These are phyloP conservation scores for Patagioenas fasciata DNA, from an alignment of 2,113 vertebrate species.

Conservation along the genomic window DNA sequence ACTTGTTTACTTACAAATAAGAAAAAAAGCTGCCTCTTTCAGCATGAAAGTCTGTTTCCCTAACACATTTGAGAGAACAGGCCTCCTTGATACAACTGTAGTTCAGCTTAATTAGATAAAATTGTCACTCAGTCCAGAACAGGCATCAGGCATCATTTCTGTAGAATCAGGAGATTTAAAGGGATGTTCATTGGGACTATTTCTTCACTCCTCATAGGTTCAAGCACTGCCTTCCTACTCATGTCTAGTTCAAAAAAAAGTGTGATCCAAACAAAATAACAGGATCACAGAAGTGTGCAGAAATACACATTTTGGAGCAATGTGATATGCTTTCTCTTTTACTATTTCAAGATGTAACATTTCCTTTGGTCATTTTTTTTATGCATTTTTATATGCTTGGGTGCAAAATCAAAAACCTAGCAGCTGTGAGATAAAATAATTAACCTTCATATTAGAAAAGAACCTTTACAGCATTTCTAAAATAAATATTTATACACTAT, in stretches of 20 bases:
- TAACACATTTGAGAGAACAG: not conserved
- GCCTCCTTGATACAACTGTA: not conserved
- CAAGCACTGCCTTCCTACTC: not conserved
- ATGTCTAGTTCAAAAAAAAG: not conserved
- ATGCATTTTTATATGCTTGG: not conserved
- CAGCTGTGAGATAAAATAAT: not conserved
- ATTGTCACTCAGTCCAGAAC: not conserved
- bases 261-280: not conserved
- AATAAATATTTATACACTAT: not conserved
- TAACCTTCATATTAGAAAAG: not conserved
- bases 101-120: not conserved
- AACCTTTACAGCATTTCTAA: not conserved
- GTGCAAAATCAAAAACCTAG: not conserved
- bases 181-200: not conserved
- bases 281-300: not conserved
- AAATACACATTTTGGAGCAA: not conserved
- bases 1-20: not conserved
- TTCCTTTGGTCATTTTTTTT: slow-evolving; percentile 1
- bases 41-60: not conserved
- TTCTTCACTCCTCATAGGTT: not conserved
- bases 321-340: not conserved
- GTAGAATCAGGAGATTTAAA: not conserved
- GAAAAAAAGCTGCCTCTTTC: not conserved
- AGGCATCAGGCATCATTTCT: not conserved
- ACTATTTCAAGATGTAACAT: not conserved